Percentiles rank a stretch among this genome's conserved stretches.
Conservation (phyloP, 1,140 invertebrate genomes). For the Drosophila lacteicornis region DNA sequence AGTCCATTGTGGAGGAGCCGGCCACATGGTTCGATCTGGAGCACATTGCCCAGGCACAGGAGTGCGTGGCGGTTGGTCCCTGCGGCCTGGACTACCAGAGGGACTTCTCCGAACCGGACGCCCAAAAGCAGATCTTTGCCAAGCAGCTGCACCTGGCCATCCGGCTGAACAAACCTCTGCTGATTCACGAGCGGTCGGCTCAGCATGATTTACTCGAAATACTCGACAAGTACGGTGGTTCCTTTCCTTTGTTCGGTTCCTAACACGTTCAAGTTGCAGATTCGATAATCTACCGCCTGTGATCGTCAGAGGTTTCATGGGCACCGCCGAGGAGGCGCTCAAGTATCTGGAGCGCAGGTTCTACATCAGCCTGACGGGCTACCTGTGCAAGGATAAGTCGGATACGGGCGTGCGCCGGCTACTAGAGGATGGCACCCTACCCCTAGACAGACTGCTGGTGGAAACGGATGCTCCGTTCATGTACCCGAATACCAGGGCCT, state of each 20-base stretch:
- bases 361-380: constrained; percentile 94
- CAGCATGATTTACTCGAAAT: constrained; percentile 91
- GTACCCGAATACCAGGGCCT: constrained; percentile 97
- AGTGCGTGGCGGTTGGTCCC: constrained; percentile 97
- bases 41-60: constrained; percentile 91
- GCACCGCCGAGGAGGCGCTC: constrained; percentile 93
- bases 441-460: constrained; percentile 93
- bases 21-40: constrained; percentile 89
- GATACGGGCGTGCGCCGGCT: constrained; percentile 94
- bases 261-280: constrained; percentile 54
- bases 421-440: constrained; percentile 91
- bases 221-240: constrained; percentile 84
- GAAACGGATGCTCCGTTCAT: constrained; percentile 98
- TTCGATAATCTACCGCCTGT: constrained; percentile 90
- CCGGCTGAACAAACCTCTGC: constrained; percentile 93
- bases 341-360: constrained; percentile 94
- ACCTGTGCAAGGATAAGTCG: constrained; percentile 90
- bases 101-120: constrained; percentile 95
- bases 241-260: background rate
- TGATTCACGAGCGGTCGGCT: constrained; percentile 96
- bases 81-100: constrained; percentile 97
- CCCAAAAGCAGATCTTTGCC: constrained; percentile 94
- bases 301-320: constrained; percentile 97
- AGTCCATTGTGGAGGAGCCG: constrained; percentile 94
- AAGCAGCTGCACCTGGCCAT: constrained; percentile 95